These are phyloP conservation scores for Phyllotis vaccarum DNA, from an alignment of 2,797 vertebrate genomes.

Conservation along the genomic window DNA sequence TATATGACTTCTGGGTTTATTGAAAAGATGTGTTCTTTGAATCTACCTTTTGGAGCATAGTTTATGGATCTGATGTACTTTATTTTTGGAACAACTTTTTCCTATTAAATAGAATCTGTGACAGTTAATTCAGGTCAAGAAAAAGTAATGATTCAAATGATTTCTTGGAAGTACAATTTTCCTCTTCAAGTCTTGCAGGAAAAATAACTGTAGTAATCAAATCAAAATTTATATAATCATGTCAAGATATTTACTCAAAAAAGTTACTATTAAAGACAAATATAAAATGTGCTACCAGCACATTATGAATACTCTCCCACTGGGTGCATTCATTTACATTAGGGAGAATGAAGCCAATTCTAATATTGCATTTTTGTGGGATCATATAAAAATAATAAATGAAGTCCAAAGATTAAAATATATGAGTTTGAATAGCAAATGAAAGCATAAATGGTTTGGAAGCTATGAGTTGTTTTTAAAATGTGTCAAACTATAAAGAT, in stretches of 20 bases:
- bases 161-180: conserved; percentile 31
- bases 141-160: conserved; percentile 28
- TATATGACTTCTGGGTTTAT: background rate
- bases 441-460: background rate
- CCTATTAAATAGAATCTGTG: conserved; percentile 7
- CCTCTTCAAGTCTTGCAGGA: background rate
- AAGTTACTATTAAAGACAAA: background rate
- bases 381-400: background rate
- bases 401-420: background rate
- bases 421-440: background rate
- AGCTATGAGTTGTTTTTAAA: background rate
- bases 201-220: background rate
- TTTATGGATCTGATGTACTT: background rate
- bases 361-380: background rate
- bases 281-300: background rate
- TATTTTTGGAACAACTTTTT: background rate
- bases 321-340: background rate
- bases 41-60: background rate
- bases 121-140: conserved; percentile 52
- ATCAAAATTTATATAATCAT: conserved; percentile 52
- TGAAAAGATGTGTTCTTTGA: background rate
- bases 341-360: background rate
- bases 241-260: background rate
- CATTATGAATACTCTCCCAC: background rate
- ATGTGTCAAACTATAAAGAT: background rate